Percentiles rank a stretch among this genome's conserved stretches.
These are phyloP conservation scores for Cheilosia pagana DNA, from an alignment of 2,888 invertebrate genomes.

Conservation along the genomic window DNA sequence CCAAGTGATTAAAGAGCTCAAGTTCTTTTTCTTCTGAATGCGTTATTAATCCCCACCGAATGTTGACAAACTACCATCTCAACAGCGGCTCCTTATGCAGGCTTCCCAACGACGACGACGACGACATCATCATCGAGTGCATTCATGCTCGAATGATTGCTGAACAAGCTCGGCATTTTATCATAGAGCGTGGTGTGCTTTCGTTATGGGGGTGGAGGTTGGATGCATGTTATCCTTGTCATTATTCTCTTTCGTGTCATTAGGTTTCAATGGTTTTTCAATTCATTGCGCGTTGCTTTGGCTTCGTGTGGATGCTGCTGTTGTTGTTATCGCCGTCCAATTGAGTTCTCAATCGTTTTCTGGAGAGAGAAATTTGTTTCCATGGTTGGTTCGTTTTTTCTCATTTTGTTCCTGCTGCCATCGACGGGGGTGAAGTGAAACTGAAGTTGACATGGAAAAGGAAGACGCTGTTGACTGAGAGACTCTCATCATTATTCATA, in stretches of 20 bases:
- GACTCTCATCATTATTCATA: constrained; percentile 73
- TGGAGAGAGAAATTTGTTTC: constrained; percentile 21
- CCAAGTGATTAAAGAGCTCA: constrained; percentile 61
- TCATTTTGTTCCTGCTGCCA: background rate
- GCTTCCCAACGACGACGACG: constrained; percentile 24
- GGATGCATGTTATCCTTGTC: constrained; percentile 77
- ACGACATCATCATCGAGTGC: constrained; percentile 74
- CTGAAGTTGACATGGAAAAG: constrained; percentile 55
- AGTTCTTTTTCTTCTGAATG: constrained; percentile 44
- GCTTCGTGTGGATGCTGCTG: constrained; percentile 27
- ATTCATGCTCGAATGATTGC: constrained; percentile 72
- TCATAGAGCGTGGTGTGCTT: constrained; percentile 35
- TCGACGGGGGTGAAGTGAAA: constrained; percentile 53
- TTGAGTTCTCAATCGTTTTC: constrained; percentile 73
- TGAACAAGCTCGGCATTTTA: constrained; percentile 73
- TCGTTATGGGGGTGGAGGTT: background rate
- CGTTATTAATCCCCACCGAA: constrained; percentile 68
- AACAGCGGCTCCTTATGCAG: constrained; percentile 48
- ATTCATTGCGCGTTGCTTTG: constrained; percentile 70
- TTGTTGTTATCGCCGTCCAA: constrained; percentile 50
- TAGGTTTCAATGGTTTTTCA: constrained; percentile 82
- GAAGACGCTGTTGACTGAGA: constrained; percentile 25
- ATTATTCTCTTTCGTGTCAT: constrained; percentile 83
- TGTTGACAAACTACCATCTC: constrained; percentile 71
- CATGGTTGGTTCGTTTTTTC: constrained; percentile 5